These are phyloP conservation scores for Habropoda laboriosa DNA, from an alignment of 1,140 invertebrate species.

Conservation along the genomic window DNA sequence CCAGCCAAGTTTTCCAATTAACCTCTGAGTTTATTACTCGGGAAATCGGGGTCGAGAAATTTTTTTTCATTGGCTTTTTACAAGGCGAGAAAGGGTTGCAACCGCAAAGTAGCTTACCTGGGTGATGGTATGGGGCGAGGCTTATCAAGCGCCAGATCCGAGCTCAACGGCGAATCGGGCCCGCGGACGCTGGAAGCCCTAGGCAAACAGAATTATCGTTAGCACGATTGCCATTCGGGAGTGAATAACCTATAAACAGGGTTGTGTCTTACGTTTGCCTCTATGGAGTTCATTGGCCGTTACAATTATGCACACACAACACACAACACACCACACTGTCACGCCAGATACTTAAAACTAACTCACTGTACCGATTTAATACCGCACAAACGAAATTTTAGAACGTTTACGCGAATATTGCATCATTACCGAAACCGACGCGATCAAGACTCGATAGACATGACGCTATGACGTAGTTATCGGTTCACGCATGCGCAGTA, in stretches of 20 bases:
- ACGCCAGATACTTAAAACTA: background rate
- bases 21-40: conserved; percentile 25
- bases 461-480: background rate
- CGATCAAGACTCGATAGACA: background rate
- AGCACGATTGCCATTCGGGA: conserved; percentile 29
- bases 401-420: background rate
- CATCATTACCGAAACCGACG: background rate
- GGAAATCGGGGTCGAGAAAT: conserved; percentile 19
- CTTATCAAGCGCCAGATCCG: conserved; percentile 74
- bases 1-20: conserved; percentile 39
- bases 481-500: background rate
- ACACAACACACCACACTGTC: no score
- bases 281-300: background rate
- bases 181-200: conserved; percentile 79
- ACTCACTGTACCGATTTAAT: background rate
- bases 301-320: no score
- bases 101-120: conserved; percentile 65
- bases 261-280: background rate
- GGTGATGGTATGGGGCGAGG: conserved; percentile 73
- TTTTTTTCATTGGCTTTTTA: conserved; percentile 7
- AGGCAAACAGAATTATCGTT: conserved; percentile 62
- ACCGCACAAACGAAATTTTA: background rate
- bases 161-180: conserved; percentile 71
- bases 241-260: background rate
- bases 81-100: conserved; percentile 6